These are phyloP conservation scores for Bufo gargarizans DNA, from an alignment of 2,113 vertebrate species.

Conservation along the genomic window DNA sequence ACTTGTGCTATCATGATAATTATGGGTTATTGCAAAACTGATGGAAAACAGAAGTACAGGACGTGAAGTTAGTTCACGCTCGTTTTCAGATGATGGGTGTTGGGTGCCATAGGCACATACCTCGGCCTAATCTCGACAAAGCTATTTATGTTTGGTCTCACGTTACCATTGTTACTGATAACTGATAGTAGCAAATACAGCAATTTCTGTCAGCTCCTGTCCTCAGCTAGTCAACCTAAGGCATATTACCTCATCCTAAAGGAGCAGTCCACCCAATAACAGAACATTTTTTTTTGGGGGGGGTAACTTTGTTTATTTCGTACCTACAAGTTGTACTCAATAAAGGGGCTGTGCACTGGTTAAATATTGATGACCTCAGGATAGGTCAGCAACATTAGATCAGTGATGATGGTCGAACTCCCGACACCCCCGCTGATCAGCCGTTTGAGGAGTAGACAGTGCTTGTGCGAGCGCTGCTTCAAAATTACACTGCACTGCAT, in stretches of 20 bases:
- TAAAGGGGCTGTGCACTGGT: too few relatives aligned
- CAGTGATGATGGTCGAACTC: too few relatives aligned
- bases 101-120: constrained; percentile 18
- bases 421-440: too few relatives aligned
- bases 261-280: not conserved
- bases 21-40: not conserved
- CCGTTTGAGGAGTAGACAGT: too few relatives aligned
- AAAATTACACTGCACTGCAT: too few relatives aligned
- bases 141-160: constrained; percentile 6
- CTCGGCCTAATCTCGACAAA: not conserved
- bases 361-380: too few relatives aligned
- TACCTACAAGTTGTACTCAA: not conserved
- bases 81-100: not conserved
- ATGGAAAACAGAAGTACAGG: not conserved
- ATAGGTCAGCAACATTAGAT: too few relatives aligned
- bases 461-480: too few relatives aligned
- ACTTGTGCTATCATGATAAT: not conserved
- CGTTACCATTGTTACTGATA: not conserved
- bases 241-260: not conserved
- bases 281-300: not conserved
- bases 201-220: not conserved
- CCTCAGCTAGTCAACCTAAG: not conserved
- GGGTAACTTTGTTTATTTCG: not conserved
- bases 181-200: not conserved
- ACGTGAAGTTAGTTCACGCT: not conserved